Evolutionary conservation across 2,113 vertebrate genomes (phyloP), one percentile per base, ranked within the genome.

Genomic region (Gallinago jamesoni): DNA sequence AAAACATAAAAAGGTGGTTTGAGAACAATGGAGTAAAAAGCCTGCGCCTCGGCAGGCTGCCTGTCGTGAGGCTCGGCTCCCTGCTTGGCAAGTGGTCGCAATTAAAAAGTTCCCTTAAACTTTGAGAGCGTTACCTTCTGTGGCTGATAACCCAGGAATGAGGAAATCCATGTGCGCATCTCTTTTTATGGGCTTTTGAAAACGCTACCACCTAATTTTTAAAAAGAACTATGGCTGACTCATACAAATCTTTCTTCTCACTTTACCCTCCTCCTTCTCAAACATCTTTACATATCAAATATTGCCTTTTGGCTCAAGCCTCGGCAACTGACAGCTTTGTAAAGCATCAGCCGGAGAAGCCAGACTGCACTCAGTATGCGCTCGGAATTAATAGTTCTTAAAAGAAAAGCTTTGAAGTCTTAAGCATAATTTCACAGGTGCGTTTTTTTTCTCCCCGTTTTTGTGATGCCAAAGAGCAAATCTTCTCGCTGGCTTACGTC

Each of bases 241-340:
- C 89, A 88, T 79, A 81, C 52, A 91, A 92, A 87, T 94, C 93
- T 89, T 83, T 88, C 87, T 92, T 96, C 69, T 94, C 87, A 56
- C 83, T 92, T 92, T 67, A 72, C 85, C 91, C 93, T 91, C 90
- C 97, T 96, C 95, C 95, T 95, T 86, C 87, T 94, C 87, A 86
- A 96, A 94, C 92, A 96, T 97, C 95, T 96, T 91, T 87, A 93
- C 95, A 92, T 93, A 94, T 96, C 84, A 96, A 94, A 93, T 96
- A 94, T 80, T 97, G 91, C 87, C 80, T 97, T 94, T 97, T 96
- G 94, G 94, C 93, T 92, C 94, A 75, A 90, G 87, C 91, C 56
- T 96, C 89, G n/a, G 78, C 74, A 96, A 41, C 67, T 95, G 95
- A 97, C 97, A 97, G 93, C 93, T 96, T 96, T 89, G 92, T 90